These are phyloP conservation scores for Chromis chromis DNA, from an alignment of 2,797 vertebrate genomes.

Conservation along the genomic window DNA sequence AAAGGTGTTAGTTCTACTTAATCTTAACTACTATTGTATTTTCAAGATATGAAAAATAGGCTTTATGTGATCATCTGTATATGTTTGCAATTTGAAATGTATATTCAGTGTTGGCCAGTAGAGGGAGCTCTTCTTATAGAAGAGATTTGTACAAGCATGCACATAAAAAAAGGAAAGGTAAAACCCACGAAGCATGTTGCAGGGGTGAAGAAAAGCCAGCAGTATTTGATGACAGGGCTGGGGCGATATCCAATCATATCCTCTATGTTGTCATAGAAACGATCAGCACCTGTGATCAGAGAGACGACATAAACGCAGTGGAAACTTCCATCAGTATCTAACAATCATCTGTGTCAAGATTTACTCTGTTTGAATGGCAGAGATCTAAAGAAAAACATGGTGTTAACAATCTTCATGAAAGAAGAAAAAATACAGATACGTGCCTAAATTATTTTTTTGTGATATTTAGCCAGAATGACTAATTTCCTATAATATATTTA, in stretches of 20 bases:
- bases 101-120: conserved; percentile 54
- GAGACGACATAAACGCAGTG: conserved; percentile 9
- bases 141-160: background rate
- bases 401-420: background rate
- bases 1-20: background rate
- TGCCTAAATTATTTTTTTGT: background rate
- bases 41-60: background rate
- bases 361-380: conserved; percentile 2
- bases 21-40: background rate
- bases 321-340: conserved; percentile 7
- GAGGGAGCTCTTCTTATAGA: conserved; percentile 48
- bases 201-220: conserved; percentile 96
- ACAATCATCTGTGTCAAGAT: background rate
- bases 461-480: background rate
- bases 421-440: background rate
- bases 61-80: background rate
- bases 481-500: background rate
- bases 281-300: conserved; percentile 87
- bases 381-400: conserved; percentile 4
- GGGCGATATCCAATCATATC: conserved; percentile 98
- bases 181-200: conserved; percentile 89
- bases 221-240: conserved; percentile 91
- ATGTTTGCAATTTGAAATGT: background rate
- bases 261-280: conserved; percentile 95
- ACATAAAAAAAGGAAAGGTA: background rate